A percentile compares a stretch with the other conserved stretches of the same genome.
phyloP scores from a whole-genome alignment of 2,113 vertebrate genomes.

The Otis tarda region DNA sequence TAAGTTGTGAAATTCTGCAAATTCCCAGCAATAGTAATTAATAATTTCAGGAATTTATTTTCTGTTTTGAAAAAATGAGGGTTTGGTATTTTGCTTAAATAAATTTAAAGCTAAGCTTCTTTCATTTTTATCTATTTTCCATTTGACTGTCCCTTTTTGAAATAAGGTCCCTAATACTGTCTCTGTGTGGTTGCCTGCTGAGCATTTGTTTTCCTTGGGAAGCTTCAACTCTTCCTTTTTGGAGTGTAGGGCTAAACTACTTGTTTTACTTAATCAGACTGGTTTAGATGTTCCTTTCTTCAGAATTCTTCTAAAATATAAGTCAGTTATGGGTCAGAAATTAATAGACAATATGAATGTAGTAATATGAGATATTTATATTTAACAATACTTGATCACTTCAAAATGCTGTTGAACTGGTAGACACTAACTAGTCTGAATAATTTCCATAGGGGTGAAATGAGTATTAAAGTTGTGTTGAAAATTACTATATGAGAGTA shows the following conservation, averaged over 20 bases:
- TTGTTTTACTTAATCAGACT: neutral
- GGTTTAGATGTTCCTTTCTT: neutral
- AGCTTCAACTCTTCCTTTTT: neutral
- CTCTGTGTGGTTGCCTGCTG: neutral
- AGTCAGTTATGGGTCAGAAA: neutral
- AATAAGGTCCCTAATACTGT: neutral
- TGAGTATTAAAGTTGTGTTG: neutral
- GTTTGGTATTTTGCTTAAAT: neutral
- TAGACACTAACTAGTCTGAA: neutral
- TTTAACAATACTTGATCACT: neutral
- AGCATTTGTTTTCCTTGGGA: neutral
- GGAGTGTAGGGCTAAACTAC: neutral
- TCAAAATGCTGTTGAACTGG: neutral
- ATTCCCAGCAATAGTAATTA: neutral
- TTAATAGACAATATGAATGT: neutral
- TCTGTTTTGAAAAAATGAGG: neutral
- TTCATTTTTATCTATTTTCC: neutral
- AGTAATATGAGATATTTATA: neutral
- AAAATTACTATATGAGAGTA: neutral
- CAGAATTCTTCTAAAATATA: neutral
- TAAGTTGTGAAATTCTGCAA: neutral
- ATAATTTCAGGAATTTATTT: neutral
- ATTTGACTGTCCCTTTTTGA: neutral
- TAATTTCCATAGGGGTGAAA: neutral
- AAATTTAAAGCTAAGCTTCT: neutral